Evolutionary conservation across 1,140 invertebrate genomes (phyloP).

Genomic region (Cydia fagiglandana): DNA sequence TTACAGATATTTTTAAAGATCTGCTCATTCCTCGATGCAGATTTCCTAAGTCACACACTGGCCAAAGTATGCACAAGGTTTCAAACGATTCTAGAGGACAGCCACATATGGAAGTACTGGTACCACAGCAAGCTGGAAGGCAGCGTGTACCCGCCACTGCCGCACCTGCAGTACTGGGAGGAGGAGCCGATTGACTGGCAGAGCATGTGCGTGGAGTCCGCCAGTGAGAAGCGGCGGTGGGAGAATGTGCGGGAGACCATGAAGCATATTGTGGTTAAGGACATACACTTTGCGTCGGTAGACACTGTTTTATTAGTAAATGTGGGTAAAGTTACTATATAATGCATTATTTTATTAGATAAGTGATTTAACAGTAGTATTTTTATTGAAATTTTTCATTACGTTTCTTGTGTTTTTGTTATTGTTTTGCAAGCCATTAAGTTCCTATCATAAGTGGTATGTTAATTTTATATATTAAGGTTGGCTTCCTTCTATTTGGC

Average conservation of each 20-base stretch:
- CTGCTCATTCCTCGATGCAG: slow-evolving; percentile 70
- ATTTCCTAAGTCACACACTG: slow-evolving; percentile 67
- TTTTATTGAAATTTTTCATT: no score
- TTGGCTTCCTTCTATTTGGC: no score
- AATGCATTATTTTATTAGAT: slow-evolving; percentile 1
- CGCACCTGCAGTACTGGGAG: slow-evolving; percentile 59
- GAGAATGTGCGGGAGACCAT: slow-evolving; percentile 61
- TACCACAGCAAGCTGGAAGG: slow-evolving; percentile 65
- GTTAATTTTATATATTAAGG: no score
- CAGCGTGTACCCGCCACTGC: slow-evolving; percentile 59
- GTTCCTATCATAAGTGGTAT: no score
- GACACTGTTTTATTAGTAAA: slow-evolving; percentile 74
- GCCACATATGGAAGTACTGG: slow-evolving; percentile 72
- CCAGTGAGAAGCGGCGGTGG: slow-evolving; percentile 67
- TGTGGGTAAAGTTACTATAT: slow-evolving; percentile 54
- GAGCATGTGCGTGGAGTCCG: slow-evolving; percentile 69
- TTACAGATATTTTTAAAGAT: slow-evolving; percentile 77
- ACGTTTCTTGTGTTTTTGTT: no score
- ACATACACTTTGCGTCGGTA: slow-evolving; percentile 74
- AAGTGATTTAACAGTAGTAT: no score
- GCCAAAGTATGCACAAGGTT: slow-evolving; percentile 72
- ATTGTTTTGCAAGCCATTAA: no score
- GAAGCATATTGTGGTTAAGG: slow-evolving; percentile 67
- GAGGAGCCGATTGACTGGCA: slow-evolving; percentile 63
- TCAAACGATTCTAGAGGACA: slow-evolving; percentile 71